phyloP scores from a whole-genome alignment of 1,140 invertebrate genomes.

The Stenopsyche tienmushanensis region DNA sequence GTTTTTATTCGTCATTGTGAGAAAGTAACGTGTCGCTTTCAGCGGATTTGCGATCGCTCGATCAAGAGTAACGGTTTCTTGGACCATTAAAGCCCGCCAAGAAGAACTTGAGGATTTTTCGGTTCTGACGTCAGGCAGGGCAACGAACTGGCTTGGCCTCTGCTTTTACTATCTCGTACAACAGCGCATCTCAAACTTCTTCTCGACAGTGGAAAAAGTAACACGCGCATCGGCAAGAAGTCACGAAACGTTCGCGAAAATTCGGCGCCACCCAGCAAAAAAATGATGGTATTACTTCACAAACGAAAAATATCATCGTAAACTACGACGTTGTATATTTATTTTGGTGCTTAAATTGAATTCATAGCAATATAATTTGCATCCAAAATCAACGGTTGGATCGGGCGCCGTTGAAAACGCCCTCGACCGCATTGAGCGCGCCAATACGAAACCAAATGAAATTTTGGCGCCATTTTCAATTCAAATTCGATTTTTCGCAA shows the following conservation, averaged over 20 bases:
- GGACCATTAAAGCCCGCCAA: slow-evolving; percentile 29
- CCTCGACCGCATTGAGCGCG: background rate
- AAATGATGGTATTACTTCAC: too few species aligned
- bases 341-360: background rate
- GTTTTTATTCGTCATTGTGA: slow-evolving; percentile 13
- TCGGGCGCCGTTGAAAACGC: background rate
- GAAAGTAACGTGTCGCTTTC: slow-evolving; percentile 40
- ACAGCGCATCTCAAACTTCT: slow-evolving; percentile 1
- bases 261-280: too few species aligned
- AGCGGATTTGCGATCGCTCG: slow-evolving; percentile 30
- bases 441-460: too few species aligned
- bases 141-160: slow-evolving; percentile 38
- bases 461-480: background rate
- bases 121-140: slow-evolving; percentile 38
- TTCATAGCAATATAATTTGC: background rate
- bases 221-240: background rate
- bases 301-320: too few species aligned
- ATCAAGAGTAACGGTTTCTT: slow-evolving; percentile 28
- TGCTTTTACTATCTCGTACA: slow-evolving; percentile 35
- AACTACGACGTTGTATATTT: background rate
- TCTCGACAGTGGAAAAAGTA: too few species aligned
- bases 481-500: background rate
- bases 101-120: slow-evolving; percentile 35
- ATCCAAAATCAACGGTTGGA: background rate
- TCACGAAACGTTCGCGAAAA: background rate